Evolutionary conservation across 1,140 invertebrate genomes (phyloP).

Genomic region (Papilio polytes): DNA sequence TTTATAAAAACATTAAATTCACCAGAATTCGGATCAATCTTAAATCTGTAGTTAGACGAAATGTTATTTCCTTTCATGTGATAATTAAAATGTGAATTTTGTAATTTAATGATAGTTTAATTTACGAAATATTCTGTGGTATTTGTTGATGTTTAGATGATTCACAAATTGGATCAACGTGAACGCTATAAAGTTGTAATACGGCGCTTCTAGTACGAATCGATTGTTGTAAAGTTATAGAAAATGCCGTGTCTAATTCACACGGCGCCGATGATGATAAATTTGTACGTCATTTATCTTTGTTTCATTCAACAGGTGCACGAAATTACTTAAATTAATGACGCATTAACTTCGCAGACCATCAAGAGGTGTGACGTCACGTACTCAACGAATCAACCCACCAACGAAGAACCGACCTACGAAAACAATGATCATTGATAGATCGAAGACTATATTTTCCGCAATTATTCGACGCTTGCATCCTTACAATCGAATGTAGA

Average conservation of each 20-base stretch:
- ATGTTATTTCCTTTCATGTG: slow-evolving; percentile 5
- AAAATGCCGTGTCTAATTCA: slow-evolving; percentile 35
- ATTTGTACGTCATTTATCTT: slow-evolving; percentile 32
- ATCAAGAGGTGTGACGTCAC: slow-evolving; percentile 28
- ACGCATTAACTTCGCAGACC: slow-evolving; percentile 16
- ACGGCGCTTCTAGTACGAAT: slow-evolving; percentile 13
- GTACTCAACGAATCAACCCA: slow-evolving; percentile 9
- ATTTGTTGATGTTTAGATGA: slow-evolving; percentile 2
- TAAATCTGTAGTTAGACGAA: neutral
- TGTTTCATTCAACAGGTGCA: slow-evolving; percentile 16
- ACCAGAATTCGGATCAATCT: slow-evolving; percentile 12
- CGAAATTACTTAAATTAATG: slow-evolving; percentile 5
- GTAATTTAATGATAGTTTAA: neutral
- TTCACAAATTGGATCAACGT: neutral
- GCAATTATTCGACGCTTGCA: slow-evolving; percentile 21
- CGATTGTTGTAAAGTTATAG: slow-evolving; percentile 5
- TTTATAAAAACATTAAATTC: slow-evolving; percentile 35
- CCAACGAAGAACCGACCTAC: slow-evolving; percentile 22
- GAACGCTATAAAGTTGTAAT: neutral
- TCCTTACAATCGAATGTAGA: slow-evolving; percentile 18
- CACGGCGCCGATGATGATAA: slow-evolving; percentile 37
- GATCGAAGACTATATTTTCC: slow-evolving; percentile 18
- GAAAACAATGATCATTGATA: slow-evolving; percentile 8
- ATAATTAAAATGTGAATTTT: slow-evolving; percentile 2
- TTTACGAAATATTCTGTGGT: neutral